Percentiles rank a stretch among this genome's conserved stretches.
Conservation (phyloP, 2,113 vertebrate species). For the Montifringilla adamsi region DNA sequence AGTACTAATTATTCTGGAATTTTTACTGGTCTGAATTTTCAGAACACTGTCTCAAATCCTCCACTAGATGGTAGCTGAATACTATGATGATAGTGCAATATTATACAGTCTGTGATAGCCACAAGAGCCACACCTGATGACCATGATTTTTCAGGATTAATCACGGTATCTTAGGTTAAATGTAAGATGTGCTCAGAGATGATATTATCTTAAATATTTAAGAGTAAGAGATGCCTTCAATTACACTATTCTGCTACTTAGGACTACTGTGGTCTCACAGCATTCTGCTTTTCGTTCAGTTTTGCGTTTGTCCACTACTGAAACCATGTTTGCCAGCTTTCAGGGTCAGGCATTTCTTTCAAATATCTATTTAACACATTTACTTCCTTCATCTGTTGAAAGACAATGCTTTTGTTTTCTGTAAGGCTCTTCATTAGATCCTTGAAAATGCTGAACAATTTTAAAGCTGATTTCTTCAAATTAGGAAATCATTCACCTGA, state of each 20-base stretch:
- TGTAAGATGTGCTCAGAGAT: background rate
- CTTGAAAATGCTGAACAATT: background rate
- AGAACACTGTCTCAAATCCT: background rate
- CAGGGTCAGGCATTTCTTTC: background rate
- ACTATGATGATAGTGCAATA: background rate
- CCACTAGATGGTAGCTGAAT: conserved; percentile 55
- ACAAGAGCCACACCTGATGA: background rate
- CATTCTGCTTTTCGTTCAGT: background rate
- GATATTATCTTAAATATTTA: background rate
- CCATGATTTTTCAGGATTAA: background rate
- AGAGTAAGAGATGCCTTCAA: background rate
- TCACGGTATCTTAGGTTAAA: background rate
- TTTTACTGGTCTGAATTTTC: background rate
- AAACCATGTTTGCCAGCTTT: background rate
- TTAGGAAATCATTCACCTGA: background rate
- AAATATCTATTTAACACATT: background rate
- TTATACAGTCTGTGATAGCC: accelerated
- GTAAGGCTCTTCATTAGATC: background rate
- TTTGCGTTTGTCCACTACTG: background rate
- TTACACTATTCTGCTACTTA: background rate
- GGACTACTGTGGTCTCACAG: background rate
- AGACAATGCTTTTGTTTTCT: background rate
- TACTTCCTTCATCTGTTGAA: background rate
- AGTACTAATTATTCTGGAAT: background rate
- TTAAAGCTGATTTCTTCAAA: background rate